Evolutionary conservation across 2,797 vertebrate species (phyloP), one percentile per base, ranked within the genome.

Genomic region (Siniperca scherzeri): DNA sequence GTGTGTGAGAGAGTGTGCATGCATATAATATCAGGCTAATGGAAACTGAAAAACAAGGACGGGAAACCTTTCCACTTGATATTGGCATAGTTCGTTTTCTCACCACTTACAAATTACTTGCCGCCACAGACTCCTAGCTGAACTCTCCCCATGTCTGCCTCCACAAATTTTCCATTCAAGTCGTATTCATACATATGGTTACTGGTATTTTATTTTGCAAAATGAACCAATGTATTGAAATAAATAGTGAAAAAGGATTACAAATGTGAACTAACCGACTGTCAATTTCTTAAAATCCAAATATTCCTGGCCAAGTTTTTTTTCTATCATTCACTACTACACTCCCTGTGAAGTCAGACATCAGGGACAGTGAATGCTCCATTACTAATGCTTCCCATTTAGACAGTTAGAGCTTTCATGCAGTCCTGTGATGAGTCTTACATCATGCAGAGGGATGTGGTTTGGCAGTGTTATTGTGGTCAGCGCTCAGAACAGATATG

Each of bases 401-500:
- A 64, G 30, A 67, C 1, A 38, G 19, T 7, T 57, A 8, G 40
- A 70, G 30, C 27, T 12, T 65, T 59, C 67, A 38, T 46, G 22
- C 59, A 2, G 77, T 65, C 48, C 16, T 70, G 27, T 56, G 76
- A 80, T 50, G 83, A 74, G 16, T 66, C 40, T 84, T 59, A 40
- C 77, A 21, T 89, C 84, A 88, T 67, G 27, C 53, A 19, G 66
- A 84, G 87, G 27, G 84, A 90, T 81, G 91, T 88, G 90, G 89
- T 77, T 83, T 55, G 17, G 56, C 44, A 16, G 14, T 1, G 5
- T 67, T 42, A 2, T 67, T 72, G 52, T 25, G 59, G 48, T 81
- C 68, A 75, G 70, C 61, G n/a, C 50, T 82, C 17, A 17, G 12
- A 36, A 25, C 53, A 76, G 64, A 68, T 77, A 48, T 42, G 79